Percentiles rank a stretch among this genome's conserved stretches.
Conservation (phyloP, 2,113 vertebrate species). For the Setophaga kirtlandii region DNA sequence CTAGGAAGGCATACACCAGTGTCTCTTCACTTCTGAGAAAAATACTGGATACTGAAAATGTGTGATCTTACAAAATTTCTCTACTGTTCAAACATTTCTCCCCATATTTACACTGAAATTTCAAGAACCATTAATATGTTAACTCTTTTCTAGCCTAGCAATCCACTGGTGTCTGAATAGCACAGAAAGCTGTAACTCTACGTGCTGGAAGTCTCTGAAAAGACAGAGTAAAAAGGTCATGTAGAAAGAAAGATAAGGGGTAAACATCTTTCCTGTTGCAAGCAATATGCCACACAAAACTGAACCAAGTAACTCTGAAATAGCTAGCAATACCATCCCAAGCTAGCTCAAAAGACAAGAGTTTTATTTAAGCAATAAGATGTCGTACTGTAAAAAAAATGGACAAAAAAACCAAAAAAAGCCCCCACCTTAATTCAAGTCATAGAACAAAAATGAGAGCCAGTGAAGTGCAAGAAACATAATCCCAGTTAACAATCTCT, state of each 20-base stretch:
- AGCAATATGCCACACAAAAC: neutral
- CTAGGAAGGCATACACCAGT: neutral
- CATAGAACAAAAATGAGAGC: neutral
- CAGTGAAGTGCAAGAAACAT: neutral
- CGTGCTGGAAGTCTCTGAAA: neutral
- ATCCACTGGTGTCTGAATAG: neutral
- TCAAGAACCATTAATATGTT: neutral
- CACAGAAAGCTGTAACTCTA: neutral
- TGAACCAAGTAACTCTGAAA: neutral
- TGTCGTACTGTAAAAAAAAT: neutral
- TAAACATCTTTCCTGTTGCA: neutral
- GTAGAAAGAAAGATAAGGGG: neutral
- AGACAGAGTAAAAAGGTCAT: neutral
- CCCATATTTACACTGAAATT: neutral
- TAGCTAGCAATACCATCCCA: neutral
- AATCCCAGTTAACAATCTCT: neutral
- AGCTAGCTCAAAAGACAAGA: neutral
- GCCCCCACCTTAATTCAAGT: neutral
- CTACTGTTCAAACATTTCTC: neutral
- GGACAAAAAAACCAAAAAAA: neutral
- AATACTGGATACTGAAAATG: neutral
- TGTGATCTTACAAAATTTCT: neutral
- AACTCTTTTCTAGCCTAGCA: neutral
- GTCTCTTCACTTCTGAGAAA: neutral
- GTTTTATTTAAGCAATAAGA: neutral